Evolutionary conservation across 1,140 invertebrate genomes (phyloP), one percentile per base, ranked within the genome.

Genomic region (Megathymus violae): DNA sequence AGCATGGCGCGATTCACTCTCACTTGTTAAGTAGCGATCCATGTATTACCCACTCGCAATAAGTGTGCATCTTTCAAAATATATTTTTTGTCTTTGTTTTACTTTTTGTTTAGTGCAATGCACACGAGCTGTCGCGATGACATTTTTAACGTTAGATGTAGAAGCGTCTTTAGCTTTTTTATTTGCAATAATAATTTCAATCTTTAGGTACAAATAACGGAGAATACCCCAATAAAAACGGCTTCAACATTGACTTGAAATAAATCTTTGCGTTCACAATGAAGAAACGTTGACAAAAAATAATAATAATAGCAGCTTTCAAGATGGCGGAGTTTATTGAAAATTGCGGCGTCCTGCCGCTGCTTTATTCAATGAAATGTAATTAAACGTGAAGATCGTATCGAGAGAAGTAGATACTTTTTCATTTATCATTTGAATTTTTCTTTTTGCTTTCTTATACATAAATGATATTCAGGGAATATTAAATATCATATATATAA

Each of bases 311-410:
- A 19, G 40, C 51, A 27, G 25, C 38, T 17, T 44, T 7, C 52
- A 40, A 44, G 52, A 56, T 56, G 40, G 52, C 25, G 52, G 14
- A 22, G 43, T 44, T 15, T 31, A 22, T 17, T 17, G 52, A 40
- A 15, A 25, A 56, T 44, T 56, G 38, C 40, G 25, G 13, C 52
- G 13, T 54, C 19, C 51, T 54, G 3, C 22, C 13, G 13, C 38
- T 41, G 44, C 19, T 41, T 56, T 56, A 43, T 56, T 56, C 19
- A 27, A 43, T 56, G 10, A 41, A 56, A 41, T 41, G 11, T 31
- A 56, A 56, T 56, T 43, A 56, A 56, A 25, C 13, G 13, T 41
- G 27, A 31, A 31, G 27, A 31, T 31, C 27, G 27, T 31, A 9
- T 9, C 27, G 4, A 7, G 27, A 9, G 27, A 31, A 9, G 27